phyloP scores from a whole-genome alignment of 2,888 invertebrate species.

The Tenthredo notha region DNA sequence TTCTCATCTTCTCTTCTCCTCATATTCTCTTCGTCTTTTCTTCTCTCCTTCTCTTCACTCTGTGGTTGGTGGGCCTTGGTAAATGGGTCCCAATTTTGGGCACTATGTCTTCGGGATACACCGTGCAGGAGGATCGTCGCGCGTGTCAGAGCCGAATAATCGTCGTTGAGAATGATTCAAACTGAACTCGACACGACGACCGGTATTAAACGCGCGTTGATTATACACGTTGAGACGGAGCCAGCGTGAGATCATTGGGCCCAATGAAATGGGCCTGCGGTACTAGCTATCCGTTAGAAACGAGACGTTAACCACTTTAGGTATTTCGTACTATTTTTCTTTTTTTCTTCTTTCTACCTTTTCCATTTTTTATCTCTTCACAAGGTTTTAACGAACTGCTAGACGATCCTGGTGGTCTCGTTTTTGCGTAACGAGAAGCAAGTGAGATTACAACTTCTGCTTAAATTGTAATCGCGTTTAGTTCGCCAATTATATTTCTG shows the following conservation, averaged over 20 bases:
- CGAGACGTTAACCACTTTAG: not conserved
- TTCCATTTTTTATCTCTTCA: not conserved
- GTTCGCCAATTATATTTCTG: not conserved
- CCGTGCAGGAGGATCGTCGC: slow-evolving; percentile 32
- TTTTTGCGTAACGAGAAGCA: slow-evolving; percentile 5
- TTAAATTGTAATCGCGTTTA: not conserved
- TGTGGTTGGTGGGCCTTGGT: slow-evolving; percentile 18
- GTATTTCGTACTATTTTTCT: slow-evolving; percentile 30
- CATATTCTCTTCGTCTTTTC: not conserved
- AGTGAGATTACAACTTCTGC: not conserved
- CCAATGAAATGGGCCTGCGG: slow-evolving; percentile 35
- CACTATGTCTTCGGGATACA: not conserved
- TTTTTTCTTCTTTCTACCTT: not conserved
- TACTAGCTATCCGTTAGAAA: slow-evolving; percentile 22
- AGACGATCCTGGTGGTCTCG: slow-evolving; percentile 40
- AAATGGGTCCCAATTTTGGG: slow-evolving; percentile 33
- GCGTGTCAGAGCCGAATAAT: slow-evolving; percentile 50
- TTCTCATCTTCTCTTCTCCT: not conserved
- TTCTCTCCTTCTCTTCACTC: not conserved
- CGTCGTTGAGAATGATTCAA: slow-evolving; percentile 47
- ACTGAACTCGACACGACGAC: slow-evolving; percentile 41
- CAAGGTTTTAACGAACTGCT: not conserved
- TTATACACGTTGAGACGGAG: slow-evolving; percentile 34
- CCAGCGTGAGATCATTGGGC: slow-evolving; percentile 52
- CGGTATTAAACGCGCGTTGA: slow-evolving; percentile 46